These are phyloP conservation scores for Pomacea canaliculata DNA, from an alignment of 2,888 invertebrate genomes.

Conservation along the genomic window DNA sequence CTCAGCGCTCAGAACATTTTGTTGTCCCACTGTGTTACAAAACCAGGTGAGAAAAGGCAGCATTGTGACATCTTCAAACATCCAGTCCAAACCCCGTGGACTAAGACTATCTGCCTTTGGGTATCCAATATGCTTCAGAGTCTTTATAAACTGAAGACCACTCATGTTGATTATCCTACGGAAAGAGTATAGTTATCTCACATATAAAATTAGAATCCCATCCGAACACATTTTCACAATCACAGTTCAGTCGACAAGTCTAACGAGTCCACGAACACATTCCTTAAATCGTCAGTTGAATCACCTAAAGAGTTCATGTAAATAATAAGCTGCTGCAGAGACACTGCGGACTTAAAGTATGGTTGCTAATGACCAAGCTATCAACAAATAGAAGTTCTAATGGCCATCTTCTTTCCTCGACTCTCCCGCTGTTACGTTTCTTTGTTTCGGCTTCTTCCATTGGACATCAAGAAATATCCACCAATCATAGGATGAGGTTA, in stretches of 20 bases:
- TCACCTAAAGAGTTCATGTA: too few relatives aligned
- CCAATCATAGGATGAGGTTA: neutral
- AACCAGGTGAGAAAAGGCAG: slow-evolving; percentile 59
- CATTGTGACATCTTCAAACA: slow-evolving; percentile 55
- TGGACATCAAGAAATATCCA: too few relatives aligned
- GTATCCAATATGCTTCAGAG: slow-evolving; percentile 52
- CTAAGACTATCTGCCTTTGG: slow-evolving; percentile 52
- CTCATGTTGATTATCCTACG: slow-evolving; percentile 44
- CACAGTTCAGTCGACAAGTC: neutral
- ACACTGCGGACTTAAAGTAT: too few relatives aligned
- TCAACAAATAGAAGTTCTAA: too few relatives aligned
- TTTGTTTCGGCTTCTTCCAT: too few relatives aligned
- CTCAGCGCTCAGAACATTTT: slow-evolving; percentile 46
- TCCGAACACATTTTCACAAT: neutral
- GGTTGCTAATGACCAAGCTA: too few relatives aligned
- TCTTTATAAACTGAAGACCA: slow-evolving; percentile 54
- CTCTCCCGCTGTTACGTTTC: too few relatives aligned
- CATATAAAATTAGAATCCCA: neutral
- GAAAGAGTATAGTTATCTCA: neutral
- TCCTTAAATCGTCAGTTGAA: too few relatives aligned
- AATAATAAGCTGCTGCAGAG: too few relatives aligned
- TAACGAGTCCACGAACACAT: too few relatives aligned
- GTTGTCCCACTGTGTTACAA: slow-evolving; percentile 47
- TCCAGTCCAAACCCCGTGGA: slow-evolving; percentile 55
- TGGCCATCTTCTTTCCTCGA: too few relatives aligned